A percentile compares a stretch with the other conserved stretches of the same genome.
These are phyloP conservation scores for Labia minor DNA, from an alignment of 2,888 invertebrate genomes.

Conservation along the genomic window DNA sequence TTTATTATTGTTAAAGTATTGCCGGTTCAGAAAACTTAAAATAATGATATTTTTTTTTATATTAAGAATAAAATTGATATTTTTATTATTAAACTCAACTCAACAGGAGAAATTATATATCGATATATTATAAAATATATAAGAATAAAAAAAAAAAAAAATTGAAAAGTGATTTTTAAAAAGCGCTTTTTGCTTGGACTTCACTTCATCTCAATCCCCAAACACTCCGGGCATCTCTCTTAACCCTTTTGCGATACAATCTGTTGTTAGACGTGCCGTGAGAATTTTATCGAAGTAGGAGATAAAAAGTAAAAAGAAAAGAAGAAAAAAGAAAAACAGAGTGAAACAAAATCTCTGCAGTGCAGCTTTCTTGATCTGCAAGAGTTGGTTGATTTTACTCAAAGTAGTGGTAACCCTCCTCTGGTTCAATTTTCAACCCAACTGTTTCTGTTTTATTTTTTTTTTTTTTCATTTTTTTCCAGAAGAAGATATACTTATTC, in stretches of 20 bases:
- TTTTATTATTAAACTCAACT: no score
- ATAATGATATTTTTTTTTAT: no score
- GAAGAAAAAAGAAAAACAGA: background rate
- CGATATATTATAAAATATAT: no score
- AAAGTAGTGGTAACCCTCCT: no score
- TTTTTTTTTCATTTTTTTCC: no score
- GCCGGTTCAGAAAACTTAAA: no score
- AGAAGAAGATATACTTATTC: no score
- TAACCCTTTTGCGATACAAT: constrained; percentile 3
- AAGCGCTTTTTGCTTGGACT: constrained; percentile 1
- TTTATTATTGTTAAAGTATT: no score
- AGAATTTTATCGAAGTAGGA: background rate
- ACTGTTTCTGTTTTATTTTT: no score
- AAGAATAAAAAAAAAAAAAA: background rate
- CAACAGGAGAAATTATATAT: background rate
- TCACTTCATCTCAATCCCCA: background rate
- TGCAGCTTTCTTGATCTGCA: background rate
- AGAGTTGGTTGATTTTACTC: no score
- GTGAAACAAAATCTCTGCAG: background rate
- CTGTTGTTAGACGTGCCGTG: background rate
- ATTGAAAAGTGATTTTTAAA: constrained; percentile 5
- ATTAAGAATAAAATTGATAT: no score
- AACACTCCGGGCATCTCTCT: background rate
- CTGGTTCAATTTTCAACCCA: no score
- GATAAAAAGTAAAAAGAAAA: background rate